phyloP scores from a whole-genome alignment of 2,113 vertebrate species.

The Anolis carolinensis region DNA sequence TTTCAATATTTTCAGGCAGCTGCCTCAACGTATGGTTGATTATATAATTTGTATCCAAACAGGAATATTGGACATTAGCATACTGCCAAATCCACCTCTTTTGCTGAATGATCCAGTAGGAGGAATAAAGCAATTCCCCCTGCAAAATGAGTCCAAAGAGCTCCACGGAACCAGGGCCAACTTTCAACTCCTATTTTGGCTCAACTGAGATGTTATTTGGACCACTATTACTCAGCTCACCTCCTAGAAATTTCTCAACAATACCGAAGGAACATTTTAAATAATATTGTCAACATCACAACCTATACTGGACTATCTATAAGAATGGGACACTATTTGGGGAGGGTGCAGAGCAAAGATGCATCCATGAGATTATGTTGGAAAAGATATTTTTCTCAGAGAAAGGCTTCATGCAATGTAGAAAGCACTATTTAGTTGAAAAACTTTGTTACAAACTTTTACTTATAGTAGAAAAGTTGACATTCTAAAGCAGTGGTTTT shows the following conservation, averaged over 20 bases:
- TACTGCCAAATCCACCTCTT: constrained; percentile 39
- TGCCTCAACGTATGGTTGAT: background rate
- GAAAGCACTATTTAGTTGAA: constrained; percentile 49
- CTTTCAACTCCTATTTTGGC: constrained; percentile 25
- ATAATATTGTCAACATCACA: constrained; percentile 19
- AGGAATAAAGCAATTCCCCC: background rate
- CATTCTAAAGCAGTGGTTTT: no score
- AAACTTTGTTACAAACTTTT: constrained; percentile 30
- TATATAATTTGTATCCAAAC: constrained; percentile 10
- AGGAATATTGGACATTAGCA: rapidly evolving
- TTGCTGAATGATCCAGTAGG: background rate
- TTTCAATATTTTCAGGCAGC: background rate
- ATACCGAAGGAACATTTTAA: constrained; percentile 21
- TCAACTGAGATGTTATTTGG: background rate
- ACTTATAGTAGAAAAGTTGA: no score
- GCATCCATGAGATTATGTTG: background rate
- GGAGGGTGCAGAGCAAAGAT: background rate
- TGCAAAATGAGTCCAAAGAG: constrained; percentile 1
- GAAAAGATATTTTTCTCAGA: constrained; percentile 52
- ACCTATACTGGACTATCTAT: constrained; percentile 19
- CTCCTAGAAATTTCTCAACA: constrained; percentile 37
- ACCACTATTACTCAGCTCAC: constrained; percentile 32
- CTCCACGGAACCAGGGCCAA: background rate
- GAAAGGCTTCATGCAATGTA: constrained; percentile 21
- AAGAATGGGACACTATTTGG: constrained; percentile 25